Evolutionary conservation across 2,888 invertebrate genomes (phyloP), one percentile per base, ranked within the genome.

Genomic region (Thymelicus sylvestris): DNA sequence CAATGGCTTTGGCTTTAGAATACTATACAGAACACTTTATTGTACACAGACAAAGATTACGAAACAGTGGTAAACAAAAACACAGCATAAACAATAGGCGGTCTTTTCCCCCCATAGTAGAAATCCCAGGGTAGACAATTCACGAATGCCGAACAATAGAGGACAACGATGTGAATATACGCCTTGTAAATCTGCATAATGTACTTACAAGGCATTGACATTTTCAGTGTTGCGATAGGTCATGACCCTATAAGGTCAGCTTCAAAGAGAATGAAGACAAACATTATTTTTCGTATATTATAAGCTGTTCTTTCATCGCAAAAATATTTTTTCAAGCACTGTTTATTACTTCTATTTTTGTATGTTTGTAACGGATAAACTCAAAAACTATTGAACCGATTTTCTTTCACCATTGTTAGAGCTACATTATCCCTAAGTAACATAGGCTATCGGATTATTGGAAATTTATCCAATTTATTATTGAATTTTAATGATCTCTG

Each of bases 1-100:
- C 50, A 52, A 52, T 52, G 50, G 50, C 19, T 52, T 52, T 19
- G 50, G 50, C 50, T 52, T 52, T 52, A 52, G 50, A 8, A 52
- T 52, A 52, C 50, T 19, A 52, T 52, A 52, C 19, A 15, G 50
- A 52, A 19, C 50, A 52, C 50, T 52, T 52, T 52, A 52, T 52
- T 52, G 15, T 52, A 19, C 50, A 15, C 50, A 19, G 50, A 52
- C 19, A 52, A 52, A 52, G 50, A 52, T 19, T 52, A 52, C 50
- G 50, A 52, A 52, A 52, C 50, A 52, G 19, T 12, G 12, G 44
- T 15, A 19, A 52, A 52, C 50, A 52, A 52, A 52, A 52, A 15
- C 19, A 52, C 6, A 7, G 50, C 15, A 52, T 52, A 52, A 52
- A 52, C 50, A 52, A 52, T 52, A 52, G 50, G 50, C 50, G 50